Conservation (phyloP, 30 jellyfish, hydroid and myxozoan genomes). For the Nemopilema nomurai region DNA sequence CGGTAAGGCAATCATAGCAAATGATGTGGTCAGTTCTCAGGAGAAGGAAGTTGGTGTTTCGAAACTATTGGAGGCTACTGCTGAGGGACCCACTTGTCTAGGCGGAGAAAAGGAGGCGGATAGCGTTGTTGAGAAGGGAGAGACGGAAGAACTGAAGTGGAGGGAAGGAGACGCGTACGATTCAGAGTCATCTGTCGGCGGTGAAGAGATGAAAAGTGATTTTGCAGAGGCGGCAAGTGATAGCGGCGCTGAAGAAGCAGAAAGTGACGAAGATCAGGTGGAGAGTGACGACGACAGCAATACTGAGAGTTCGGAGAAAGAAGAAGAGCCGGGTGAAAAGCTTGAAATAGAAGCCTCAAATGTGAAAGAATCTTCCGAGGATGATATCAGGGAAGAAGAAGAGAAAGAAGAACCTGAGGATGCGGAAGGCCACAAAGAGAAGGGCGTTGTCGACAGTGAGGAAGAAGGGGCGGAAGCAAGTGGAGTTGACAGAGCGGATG, state of each 20-base stretch:
- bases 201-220: neutral
- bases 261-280: neutral
- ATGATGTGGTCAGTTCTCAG: neutral
- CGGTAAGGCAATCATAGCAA: neutral
- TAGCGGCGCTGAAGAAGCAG: neutral
- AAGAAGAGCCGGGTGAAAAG: neutral
- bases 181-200: conserved; percentile 26
- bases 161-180: conserved; percentile 33
- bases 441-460: neutral
- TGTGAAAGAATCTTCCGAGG: neutral
- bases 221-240: neutral
- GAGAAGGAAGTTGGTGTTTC: neutral
- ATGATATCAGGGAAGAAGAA: neutral
- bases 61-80: neutral
- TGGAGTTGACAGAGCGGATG: neutral
- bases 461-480: conserved; percentile 1
- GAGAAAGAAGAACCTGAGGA: neutral
- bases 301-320: neutral
- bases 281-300: neutral
- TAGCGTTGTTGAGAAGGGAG: neutral
- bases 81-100: neutral
- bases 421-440: conserved; percentile 10
- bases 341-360: neutral
- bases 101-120: neutral
- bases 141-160: conserved; percentile 10